Evolutionary conservation across 2,113 vertebrate species (phyloP), one percentile per base, ranked within the genome.

Genomic region (Orientallactaga bullata): DNA sequence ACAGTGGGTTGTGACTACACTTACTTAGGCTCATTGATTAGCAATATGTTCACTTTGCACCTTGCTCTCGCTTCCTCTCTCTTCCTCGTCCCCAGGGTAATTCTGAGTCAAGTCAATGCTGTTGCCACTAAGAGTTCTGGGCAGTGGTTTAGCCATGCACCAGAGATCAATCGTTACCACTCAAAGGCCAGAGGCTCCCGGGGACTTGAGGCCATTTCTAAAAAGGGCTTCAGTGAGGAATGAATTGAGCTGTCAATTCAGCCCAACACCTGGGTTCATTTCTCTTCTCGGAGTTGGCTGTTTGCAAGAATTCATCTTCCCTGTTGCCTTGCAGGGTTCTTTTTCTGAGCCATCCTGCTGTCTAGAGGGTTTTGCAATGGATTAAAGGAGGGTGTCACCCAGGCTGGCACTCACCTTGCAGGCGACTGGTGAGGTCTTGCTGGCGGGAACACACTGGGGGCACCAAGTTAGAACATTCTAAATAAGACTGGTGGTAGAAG

Each of bases 11-110:
- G 61, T 39, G 20, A 4, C 13, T 6, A 1, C 5, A 1, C 51
- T 51, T 16, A 21, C 20, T 6, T 2, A 4, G 0, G 51, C 0
- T 0, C n/a, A 9, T 37, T 0, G 37, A 68, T 87, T 30, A 42
- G 20, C 37, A 10, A 0, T 8, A 2, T 0, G 7, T 55, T 23
- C 51, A 9, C 68, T 80, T 28, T 20, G 30, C 47, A 7, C 60
- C n/a, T 73, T 16, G 61, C 8, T 80, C 11, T 61, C 7, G 8
- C 66, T 60, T 30, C 76, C 51, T 37, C 0, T 23, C 7, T 32
- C 47, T n/a, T 63, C 78, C 35, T 20, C 32, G 37, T 35, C 39
- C 58, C 55, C 30, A 4, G 11, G 83, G 77, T 79, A 35, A 51
- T 69, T 69, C 16, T 88, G 81, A 72, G 32, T 60, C 17, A 47